Evolutionary conservation across 92 coral and sea anemone genomes (phyloP).

Genomic region (Porites rus): DNA sequence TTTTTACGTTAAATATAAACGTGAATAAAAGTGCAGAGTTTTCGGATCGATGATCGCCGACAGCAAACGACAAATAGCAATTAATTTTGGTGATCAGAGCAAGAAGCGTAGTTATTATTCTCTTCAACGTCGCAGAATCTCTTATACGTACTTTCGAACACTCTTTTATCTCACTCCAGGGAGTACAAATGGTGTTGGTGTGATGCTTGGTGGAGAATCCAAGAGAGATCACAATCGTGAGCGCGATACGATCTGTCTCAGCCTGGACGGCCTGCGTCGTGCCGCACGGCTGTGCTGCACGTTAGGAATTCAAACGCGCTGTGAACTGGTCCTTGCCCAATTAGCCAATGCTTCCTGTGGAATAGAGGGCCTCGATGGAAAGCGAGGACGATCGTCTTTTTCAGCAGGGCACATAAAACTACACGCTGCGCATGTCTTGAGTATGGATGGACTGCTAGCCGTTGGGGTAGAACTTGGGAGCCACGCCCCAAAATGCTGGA

Average conservation of each 20-base stretch:
- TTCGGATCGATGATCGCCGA: too few species aligned
- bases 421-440: constrained; percentile 98
- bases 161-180: constrained; percentile 22
- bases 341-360: constrained; percentile 99
- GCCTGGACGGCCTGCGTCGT: constrained; percentile 96
- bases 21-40: too few species aligned
- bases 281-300: constrained; percentile 97
- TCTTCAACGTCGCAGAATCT: too few species aligned
- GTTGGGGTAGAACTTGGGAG: constrained; percentile 98
- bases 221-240: constrained; percentile 93
- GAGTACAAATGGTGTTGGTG: constrained; percentile 83
- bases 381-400: constrained; percentile 61
- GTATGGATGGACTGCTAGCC: constrained; percentile 98
- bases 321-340: constrained; percentile 94
- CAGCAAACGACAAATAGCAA: too few species aligned
- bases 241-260: constrained; percentile 96
- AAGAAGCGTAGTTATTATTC: too few species aligned
- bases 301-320: constrained; percentile 96
- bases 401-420: constrained; percentile 73
- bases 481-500: constrained; percentile 99
- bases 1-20: too few species aligned
- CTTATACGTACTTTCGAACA: not conserved
- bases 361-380: constrained; percentile 79
- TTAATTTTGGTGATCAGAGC: too few species aligned
- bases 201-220: constrained; percentile 94